Evolutionary conservation across 2,888 invertebrate genomes (phyloP), one percentile per base, ranked within the genome.

Genomic region (Chalcosyrphus nemorum): DNA sequence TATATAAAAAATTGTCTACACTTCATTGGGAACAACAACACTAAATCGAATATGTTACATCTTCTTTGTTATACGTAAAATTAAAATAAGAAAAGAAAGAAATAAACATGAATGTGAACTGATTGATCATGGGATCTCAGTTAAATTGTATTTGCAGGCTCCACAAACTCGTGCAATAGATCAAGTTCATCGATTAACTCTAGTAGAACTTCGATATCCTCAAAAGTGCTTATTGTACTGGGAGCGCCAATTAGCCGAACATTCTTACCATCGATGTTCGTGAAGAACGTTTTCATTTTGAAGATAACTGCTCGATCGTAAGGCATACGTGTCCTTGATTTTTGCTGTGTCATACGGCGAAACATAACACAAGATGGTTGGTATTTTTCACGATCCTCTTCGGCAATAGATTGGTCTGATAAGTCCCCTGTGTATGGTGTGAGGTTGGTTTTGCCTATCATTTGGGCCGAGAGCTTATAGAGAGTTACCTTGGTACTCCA

Each of bases 291-390:
- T 61, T 90, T 90, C 86, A 91, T 91, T 84, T 91, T 91, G 43
- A 92, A 91, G 32, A 91, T 91, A n/a, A 92, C 90, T 6, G 92
- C 91, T 9, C 92, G 90, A 87, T 92, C 92, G 78, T 90, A 92
- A 21, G 91, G 91, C 81, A 91, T 89, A 6, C 89, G 88, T 9
- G 88, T 88, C 52, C 88, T 87, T 50, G 72, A 86, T 5, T 87
- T 88, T 84, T 89, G 88, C 47, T 87, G 76, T 6, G 88, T 88
- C n/a, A 88, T 76, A 1, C 92, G 88, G 0, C 91, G 88, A 86
- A 92, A 92, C 88, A 91, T 90, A 0, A 92, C 91, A 43, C 90
- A 91, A 2, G 90, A 90, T 7, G 92, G 92, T 65, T 91, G 91
- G 81, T 90, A 92, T 72, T 90, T 91, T 32, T 88, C 88, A 2